These are phyloP conservation scores for Arenicola marina DNA, from an alignment of 2,888 invertebrate species.

Conservation along the genomic window DNA sequence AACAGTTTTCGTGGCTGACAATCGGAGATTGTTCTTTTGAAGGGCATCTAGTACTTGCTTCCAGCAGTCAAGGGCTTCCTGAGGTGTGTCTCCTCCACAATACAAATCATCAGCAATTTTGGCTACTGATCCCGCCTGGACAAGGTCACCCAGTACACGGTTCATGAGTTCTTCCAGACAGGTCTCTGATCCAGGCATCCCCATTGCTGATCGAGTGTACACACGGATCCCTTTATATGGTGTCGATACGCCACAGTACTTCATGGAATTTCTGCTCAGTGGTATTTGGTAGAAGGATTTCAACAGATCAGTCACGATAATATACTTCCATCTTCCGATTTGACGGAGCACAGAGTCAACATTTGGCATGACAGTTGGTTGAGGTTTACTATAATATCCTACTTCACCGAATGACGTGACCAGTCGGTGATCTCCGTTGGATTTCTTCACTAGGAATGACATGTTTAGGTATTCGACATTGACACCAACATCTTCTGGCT, in stretches of 20 bases:
- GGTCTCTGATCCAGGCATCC: conserved; percentile 39
- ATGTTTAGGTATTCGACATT: conserved; percentile 8
- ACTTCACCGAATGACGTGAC: conserved; percentile 12
- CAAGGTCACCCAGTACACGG: conserved; percentile 28
- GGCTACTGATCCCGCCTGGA: conserved; percentile 17
- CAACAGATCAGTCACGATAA: conserved; percentile 30
- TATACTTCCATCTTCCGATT: conserved; percentile 35
- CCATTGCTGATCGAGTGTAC: conserved; percentile 38
- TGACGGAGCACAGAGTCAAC: conserved; percentile 24
- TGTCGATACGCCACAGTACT: conserved; percentile 37
- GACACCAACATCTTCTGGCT: conserved; percentile 5
- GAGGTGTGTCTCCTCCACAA: too few species aligned
- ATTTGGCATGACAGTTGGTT: conserved; percentile 16
- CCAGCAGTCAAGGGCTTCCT: conserved; percentile 15
- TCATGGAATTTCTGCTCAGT: conserved; percentile 32
- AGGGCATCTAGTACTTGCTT: conserved; percentile 15
- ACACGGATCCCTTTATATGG: conserved; percentile 35
- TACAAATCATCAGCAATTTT: conserved; percentile 32
- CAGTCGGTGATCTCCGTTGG: conserved; percentile 7
- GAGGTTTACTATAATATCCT: conserved; percentile 12
- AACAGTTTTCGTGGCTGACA: conserved; percentile 25
- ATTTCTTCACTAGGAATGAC: conserved; percentile 8
- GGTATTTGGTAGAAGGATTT: conserved; percentile 38
- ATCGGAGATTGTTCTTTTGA: conserved; percentile 7
- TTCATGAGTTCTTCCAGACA: conserved; percentile 37